phyloP scores from a whole-genome alignment of 2,888 invertebrate species.

The Yponomeuta cagnagella region DNA sequence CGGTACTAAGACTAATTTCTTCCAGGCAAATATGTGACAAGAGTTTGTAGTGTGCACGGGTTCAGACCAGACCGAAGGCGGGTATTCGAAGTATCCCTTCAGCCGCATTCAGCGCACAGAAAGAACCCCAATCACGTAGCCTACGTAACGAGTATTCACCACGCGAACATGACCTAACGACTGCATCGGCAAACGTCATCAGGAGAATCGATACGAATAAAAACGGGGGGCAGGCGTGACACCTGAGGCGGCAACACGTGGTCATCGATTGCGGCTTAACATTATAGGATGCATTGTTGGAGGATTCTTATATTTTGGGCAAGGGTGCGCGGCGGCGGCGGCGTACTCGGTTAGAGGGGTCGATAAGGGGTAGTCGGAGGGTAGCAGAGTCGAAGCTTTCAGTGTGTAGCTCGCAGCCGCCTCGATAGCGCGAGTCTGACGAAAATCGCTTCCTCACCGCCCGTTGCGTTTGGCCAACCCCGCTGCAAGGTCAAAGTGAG shows the following conservation, averaged over 20 bases:
- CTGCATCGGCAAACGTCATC: too few species aligned
- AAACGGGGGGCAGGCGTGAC: background rate
- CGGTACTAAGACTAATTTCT: too few species aligned
- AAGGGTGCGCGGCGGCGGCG: constrained; percentile 52
- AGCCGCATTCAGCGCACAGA: too few species aligned
- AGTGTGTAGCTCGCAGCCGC: constrained; percentile 7
- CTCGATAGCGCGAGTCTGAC: background rate
- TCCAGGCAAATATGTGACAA: too few species aligned
- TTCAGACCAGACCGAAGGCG: too few species aligned
- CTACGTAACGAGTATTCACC: too few species aligned
- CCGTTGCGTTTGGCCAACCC: constrained; percentile 15
- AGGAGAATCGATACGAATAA: too few species aligned
- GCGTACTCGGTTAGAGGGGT: constrained; percentile 37
- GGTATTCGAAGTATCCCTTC: too few species aligned
- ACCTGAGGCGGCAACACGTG: constrained; percentile 5
- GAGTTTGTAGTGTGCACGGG: too few species aligned
- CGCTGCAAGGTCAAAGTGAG: constrained; percentile 10
- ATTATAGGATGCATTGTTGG: constrained; percentile 65
- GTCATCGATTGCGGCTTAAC: constrained; percentile 27
- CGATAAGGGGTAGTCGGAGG: constrained; percentile 7
- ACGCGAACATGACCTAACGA: too few species aligned
- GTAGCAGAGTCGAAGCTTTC: background rate
- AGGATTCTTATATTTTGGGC: constrained; percentile 56
- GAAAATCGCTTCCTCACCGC: constrained; percentile 19
- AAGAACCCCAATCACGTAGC: too few species aligned